Conservation (phyloP, 2,113 vertebrate genomes). For the Aspiorhynchus laticeps region DNA sequence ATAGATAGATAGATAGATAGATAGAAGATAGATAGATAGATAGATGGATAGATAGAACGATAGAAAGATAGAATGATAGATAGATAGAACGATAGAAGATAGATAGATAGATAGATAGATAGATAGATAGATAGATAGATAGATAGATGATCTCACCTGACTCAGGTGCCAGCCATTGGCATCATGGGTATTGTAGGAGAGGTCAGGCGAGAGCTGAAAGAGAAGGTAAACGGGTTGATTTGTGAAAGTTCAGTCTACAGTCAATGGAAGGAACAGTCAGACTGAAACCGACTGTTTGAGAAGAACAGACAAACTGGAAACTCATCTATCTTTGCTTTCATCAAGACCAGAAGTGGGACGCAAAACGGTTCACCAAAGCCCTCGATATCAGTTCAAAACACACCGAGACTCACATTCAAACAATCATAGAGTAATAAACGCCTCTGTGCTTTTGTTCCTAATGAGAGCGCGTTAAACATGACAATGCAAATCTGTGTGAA, state of each 20-base stretch:
- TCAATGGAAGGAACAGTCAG: background rate
- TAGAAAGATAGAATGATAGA: too few species aligned
- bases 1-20: too few species aligned
- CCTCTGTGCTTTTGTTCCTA: background rate
- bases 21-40: background rate
- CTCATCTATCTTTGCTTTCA: background rate
- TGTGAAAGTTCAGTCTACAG: background rate
- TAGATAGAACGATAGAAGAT: too few species aligned
- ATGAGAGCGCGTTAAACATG: too few species aligned
- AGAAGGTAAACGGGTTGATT: constrained; percentile 29
- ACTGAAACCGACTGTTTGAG: constrained; percentile 32
- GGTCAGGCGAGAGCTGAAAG: constrained; percentile 69
- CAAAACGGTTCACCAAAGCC: background rate
- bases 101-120: too few species aligned
- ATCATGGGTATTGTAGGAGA: constrained; percentile 64
- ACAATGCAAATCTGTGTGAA: background rate
- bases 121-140: background rate
- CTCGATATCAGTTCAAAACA: background rate
- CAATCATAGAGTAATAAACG: background rate
- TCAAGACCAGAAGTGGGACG: background rate
- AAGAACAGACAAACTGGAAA: background rate
- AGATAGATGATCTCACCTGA: constrained; percentile 63
- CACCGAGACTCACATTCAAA: background rate
- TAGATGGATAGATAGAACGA: too few species aligned
- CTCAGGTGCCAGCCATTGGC: constrained; percentile 67